A percentile compares a stretch with the other conserved stretches of the same genome.
phyloP scores from a whole-genome alignment of 2,888 invertebrate species.

The Leucophora obtusa region DNA sequence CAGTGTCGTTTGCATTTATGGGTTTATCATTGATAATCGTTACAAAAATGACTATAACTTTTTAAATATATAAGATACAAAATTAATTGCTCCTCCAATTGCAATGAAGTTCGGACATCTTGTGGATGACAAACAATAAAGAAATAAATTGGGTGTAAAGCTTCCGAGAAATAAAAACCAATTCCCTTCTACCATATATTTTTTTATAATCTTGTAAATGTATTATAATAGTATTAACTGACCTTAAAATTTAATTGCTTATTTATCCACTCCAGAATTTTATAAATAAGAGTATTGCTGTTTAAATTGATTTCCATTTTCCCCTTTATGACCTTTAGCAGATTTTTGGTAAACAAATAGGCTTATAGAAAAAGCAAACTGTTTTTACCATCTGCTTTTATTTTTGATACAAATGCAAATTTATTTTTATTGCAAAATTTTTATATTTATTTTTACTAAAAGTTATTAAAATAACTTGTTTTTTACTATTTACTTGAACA shows the following conservation, averaged over 20 bases:
- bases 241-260: not conserved
- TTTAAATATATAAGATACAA: too few relatives aligned
- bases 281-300: not conserved
- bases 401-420: not conserved
- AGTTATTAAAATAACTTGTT: slow-evolving; percentile 45
- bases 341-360: not conserved
- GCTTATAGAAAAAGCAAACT: too few relatives aligned
- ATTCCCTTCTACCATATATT: too few relatives aligned
- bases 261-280: not conserved
- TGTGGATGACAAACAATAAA: too few relatives aligned
- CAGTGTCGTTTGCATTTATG: too few relatives aligned
- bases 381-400: not conserved
- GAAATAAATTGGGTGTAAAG: too few relatives aligned
- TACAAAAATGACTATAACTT: too few relatives aligned
- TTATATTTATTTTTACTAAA: slow-evolving; percentile 42
- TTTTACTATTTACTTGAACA: slow-evolving; percentile 48
- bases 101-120: too few relatives aligned
- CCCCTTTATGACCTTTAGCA: not conserved
- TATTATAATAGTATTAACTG: too few relatives aligned
- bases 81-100: too few relatives aligned
- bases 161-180: too few relatives aligned
- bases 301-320: not conserved
- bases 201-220: not conserved
- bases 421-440: slow-evolving; percentile 38
- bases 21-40: too few relatives aligned